Evolutionary conservation across 2,797 vertebrate species (phyloP).

Genomic region (Scolopax rusticola): DNA sequence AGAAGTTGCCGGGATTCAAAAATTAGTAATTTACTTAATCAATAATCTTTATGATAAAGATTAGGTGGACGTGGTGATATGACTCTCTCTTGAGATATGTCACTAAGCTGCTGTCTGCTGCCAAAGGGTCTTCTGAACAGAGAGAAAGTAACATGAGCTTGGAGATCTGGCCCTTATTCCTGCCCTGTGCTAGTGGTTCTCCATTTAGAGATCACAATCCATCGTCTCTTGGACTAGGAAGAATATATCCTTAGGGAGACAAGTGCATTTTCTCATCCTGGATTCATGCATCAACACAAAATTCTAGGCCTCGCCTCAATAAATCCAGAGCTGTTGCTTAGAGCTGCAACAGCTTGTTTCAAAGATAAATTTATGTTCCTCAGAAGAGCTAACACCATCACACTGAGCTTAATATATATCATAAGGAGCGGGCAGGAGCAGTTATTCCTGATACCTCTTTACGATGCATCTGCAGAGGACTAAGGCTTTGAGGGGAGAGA

Average conservation of each 20-base stretch:
- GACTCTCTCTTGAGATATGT: neutral
- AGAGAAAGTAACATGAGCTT: neutral
- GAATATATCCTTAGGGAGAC: neutral
- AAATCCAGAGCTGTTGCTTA: neutral
- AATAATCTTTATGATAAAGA: neutral
- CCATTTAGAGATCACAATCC: neutral
- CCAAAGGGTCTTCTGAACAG: neutral
- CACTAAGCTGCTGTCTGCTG: neutral
- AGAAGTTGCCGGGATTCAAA: neutral
- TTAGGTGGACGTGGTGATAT: neutral
- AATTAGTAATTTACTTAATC: neutral
- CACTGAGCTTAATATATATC: neutral
- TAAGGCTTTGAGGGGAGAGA: neutral
- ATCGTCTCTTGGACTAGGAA: fast-evolving
- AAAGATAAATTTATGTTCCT: neutral
- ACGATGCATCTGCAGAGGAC: neutral
- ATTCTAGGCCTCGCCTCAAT: neutral
- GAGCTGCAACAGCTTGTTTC: neutral
- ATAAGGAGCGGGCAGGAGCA: neutral
- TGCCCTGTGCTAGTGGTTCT: neutral
- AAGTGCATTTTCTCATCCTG: neutral
- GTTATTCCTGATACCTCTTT: neutral
- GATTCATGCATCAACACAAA: neutral
- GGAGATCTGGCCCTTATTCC: neutral
- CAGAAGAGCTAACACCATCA: neutral